These are phyloP conservation scores for Lordiphosa collinella DNA, from an alignment of 1,140 invertebrate genomes.

Conservation along the genomic window DNA sequence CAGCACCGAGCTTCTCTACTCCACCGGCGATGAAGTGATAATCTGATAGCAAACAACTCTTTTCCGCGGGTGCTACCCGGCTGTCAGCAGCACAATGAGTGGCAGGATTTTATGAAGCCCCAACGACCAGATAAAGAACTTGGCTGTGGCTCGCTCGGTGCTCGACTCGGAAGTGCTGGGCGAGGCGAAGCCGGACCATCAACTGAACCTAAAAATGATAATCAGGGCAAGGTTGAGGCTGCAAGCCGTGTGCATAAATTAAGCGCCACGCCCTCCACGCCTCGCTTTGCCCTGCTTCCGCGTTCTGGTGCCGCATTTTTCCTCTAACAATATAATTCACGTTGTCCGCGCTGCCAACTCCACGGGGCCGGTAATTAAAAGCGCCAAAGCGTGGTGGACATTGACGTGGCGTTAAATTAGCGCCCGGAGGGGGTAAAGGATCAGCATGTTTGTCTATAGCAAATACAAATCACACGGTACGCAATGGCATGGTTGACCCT, in stretches of 20 bases:
- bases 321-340: conserved; percentile 12
- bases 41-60: conserved; percentile 22
- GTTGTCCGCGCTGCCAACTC: conserved; percentile 6
- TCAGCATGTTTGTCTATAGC: not conserved
- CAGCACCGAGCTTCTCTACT: not conserved
- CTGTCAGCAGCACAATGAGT: conserved; percentile 15
- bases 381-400: conserved; percentile 12
- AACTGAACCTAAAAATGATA: conserved; percentile 18
- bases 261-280: not conserved
- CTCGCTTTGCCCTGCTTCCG: not conserved
- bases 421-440: not conserved
- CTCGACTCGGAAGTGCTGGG: conserved; percentile 2
- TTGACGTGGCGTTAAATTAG: conserved; percentile 10
- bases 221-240: conserved; percentile 6
- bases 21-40: conserved; percentile 15
- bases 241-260: conserved; percentile 11
- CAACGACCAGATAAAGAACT: conserved; percentile 11
- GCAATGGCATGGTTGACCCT: conserved; percentile 5
- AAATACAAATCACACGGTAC: conserved; percentile 1
- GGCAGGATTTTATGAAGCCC: conserved; percentile 6
- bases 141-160: not conserved
- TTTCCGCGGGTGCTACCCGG: conserved; percentile 5
- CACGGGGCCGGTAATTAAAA: conserved; percentile 16
- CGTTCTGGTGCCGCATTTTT: not conserved
- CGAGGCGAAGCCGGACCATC: conserved; percentile 1